Conservation (phyloP, 2,888 invertebrate genomes). For the Drosophila leonis region DNA sequence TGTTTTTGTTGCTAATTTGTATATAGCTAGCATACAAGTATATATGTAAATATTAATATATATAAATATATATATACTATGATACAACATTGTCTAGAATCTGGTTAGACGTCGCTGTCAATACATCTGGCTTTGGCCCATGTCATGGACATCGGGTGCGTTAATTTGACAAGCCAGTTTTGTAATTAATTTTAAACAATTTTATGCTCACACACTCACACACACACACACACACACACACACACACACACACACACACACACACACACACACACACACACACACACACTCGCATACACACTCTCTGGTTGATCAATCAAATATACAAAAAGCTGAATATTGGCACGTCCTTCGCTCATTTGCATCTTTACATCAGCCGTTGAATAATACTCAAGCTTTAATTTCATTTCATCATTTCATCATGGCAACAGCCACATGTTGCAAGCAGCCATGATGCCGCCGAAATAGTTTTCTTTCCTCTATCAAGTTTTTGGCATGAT, state of each 20-base stretch:
- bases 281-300: not conserved
- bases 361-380: constrained; percentile 32
- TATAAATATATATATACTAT: constrained; percentile 1
- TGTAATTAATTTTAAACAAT: constrained; percentile 66
- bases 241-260: constrained; percentile 18
- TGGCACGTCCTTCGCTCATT: constrained; percentile 55
- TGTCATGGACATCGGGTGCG: constrained; percentile 66
- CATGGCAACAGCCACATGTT: constrained; percentile 26
- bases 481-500: constrained; percentile 34
- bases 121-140: constrained; percentile 39
- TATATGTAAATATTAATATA: constrained; percentile 3
- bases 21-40: constrained; percentile 10
- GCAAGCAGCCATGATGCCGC: constrained; percentile 32
- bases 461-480: constrained; percentile 46
- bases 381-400: constrained; percentile 37
- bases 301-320: constrained; percentile 19
- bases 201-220: constrained; percentile 32
- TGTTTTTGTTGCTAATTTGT: constrained; percentile 43
- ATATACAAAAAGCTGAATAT: not conserved
- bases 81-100: constrained; percentile 39
- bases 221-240: not conserved
- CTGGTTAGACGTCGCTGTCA: constrained; percentile 45
- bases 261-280: not conserved
- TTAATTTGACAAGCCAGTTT: constrained; percentile 68
- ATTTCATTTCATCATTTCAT: constrained; percentile 14